Conservation (phyloP, 2,113 vertebrate genomes). For the Rana temporaria region DNA sequence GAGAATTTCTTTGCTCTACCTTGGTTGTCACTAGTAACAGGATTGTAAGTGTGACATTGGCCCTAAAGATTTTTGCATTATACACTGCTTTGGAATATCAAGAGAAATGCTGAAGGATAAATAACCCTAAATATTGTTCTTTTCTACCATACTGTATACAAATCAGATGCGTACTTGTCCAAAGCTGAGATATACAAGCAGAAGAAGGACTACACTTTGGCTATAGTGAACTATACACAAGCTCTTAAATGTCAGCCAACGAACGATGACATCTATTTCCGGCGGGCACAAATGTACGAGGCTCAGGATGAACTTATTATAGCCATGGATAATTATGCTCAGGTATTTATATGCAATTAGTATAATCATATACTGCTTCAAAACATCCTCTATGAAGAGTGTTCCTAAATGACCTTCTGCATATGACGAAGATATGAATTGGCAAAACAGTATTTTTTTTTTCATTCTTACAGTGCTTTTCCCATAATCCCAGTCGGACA, state of each 20-base stretch:
- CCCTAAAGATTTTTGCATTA: too few species aligned
- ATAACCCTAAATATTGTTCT: too few species aligned
- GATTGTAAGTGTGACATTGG: too few species aligned
- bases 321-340: constrained; percentile 78
- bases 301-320: constrained; percentile 63
- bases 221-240: constrained; percentile 74
- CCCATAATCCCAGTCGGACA: constrained; percentile 69
- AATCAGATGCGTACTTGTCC: constrained; percentile 74
- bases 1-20: too few species aligned
- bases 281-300: constrained; percentile 73
- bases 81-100: too few species aligned
- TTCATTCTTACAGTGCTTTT: constrained; percentile 63
- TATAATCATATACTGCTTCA: too few species aligned
- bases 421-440: too few species aligned
- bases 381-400: too few species aligned
- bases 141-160: too few species aligned
- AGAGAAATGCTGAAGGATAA: too few species aligned
- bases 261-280: constrained; percentile 76
- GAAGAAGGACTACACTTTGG: constrained; percentile 66
- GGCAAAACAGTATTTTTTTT: not conserved
- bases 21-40: too few species aligned
- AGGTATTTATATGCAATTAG: constrained; percentile 62
- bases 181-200: constrained; percentile 77
- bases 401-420: too few species aligned
- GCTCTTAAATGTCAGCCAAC: constrained; percentile 73